Evolutionary conservation across 2,888 invertebrate species (phyloP), one percentile per base, ranked within the genome.

Genomic region (Parnassius apollo): DNA sequence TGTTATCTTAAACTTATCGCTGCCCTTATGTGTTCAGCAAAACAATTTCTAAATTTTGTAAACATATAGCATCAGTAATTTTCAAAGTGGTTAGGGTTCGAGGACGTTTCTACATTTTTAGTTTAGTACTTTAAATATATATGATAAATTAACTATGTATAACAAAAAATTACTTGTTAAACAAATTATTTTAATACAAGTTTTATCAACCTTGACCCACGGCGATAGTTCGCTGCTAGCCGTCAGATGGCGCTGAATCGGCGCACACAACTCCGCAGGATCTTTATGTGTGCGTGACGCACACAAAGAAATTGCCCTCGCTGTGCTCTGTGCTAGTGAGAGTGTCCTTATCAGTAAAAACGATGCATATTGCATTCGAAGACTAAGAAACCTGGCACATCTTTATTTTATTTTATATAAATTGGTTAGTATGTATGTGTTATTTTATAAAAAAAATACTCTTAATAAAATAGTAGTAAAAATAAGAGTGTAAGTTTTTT

Each of bases 191-290:
- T 81, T 85, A 85, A 77, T 80, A 82, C 77, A 82, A 79, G 87
- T 88, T 88, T 88, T 88, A 80, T 85, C 85, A 88, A 88, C 89
- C 88, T 91, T 90, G 88, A 87, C 85, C 85, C 70, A 74, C 68
- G 68, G 68, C 68, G 64, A 67, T 76, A 74, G 68, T 61, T 64
- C 56, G 74, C 86, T 73, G 63, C 82, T 82, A 69, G 74, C 68
- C 87, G 75, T 79, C 82, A 89, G 91, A 86, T 85, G 91, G 89
- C 91, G 86, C 74, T 79, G 73, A 55, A 61, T 66, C 69, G 61
- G 68, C 79, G 75, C 81, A 75, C 85, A 85, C 84, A 81, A 70
- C 65, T 65, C 66, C 59, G 42, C 18, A 11, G 35, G n/a, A 22
- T 42, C 42, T 51, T 72, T 66, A 72, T 80, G 85, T 83, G 84